Base-by-base conservation (phyloP, 2,888 invertebrate species). In the Ophraella communa region DNA sequence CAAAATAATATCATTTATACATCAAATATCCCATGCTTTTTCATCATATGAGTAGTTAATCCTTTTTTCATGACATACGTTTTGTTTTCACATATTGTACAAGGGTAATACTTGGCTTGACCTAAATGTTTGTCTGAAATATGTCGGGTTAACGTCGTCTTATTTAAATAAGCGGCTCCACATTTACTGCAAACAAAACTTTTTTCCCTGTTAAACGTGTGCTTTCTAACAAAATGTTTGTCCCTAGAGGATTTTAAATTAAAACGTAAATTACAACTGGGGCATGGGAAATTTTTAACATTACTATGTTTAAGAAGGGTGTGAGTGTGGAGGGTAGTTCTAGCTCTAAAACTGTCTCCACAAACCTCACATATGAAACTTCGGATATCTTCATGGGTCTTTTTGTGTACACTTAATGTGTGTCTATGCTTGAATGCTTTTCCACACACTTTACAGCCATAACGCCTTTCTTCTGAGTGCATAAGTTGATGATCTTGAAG, bases 341-440 rank as follows among this genome's bases (percentile, higher is more conserved):
- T 72, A 35, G 74, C 74, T 18, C 74, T 76, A 56, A 78, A 77
- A 35, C 71, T 69, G 23, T 71, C 66, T 1, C 77, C 78, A 58
- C 78, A 78, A 4, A 70, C 54, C 59, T 77, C 77, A 44, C 78
- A 78, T 18, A 76, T 68, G 44, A 71, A 74, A 51, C 73, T 63
- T 52, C 72, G 70, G 2, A 74, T 74, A 65, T 76, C 69, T 11
- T 74, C 74, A 62, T 78, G 78, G 4, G 74, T 70, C 27, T 69
- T 70, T 65, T 71, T 73, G 62, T 78, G 78, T 42, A 74, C 73
- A 44, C 71, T 69, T 45, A 77, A 66, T 55, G 73, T 74, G 2
- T 77, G 74, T 10, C 77, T 64, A 14, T 76, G 69, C 23, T 73
- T 69, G 55, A 77, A 78, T 1, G 72, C 68, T 54, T 77, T 78